These are phyloP conservation scores for Goniozus legneri DNA, from an alignment of 1,140 invertebrate species.

Conservation along the genomic window DNA sequence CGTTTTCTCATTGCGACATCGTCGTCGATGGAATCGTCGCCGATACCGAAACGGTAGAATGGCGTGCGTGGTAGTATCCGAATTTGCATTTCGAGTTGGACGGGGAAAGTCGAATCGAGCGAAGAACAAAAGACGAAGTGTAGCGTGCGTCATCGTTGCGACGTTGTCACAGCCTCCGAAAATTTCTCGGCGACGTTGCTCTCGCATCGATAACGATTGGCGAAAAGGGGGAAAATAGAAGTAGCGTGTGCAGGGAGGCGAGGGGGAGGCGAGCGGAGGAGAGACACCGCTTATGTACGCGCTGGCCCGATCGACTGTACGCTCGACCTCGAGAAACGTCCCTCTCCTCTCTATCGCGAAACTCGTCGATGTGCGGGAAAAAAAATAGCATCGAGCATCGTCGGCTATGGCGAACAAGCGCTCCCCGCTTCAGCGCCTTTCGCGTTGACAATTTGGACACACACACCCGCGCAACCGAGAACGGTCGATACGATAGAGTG, in stretches of 20 bases:
- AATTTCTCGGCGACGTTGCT: slow-evolving; percentile 10
- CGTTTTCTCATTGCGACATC: too few species aligned
- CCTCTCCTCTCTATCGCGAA: not conserved
- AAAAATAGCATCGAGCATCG: too few species aligned
- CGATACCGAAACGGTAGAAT: too few species aligned
- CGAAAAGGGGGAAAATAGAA: not conserved
- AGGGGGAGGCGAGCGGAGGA: too few species aligned
- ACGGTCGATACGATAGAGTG: not conserved
- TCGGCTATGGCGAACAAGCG: not conserved
- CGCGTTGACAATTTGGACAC: not conserved
- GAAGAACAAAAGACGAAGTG: not conserved
- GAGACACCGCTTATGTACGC: not conserved
- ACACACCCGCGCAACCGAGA: not conserved
- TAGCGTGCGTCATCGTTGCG: not conserved
- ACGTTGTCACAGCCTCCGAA: slow-evolving; percentile 13
- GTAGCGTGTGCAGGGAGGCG: too few species aligned
- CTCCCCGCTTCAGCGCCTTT: not conserved
- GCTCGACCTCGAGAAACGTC: too few species aligned
- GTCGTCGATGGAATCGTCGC: too few species aligned
- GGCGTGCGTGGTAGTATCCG: too few species aligned
- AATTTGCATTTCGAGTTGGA: slow-evolving; percentile 8
- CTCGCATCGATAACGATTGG: slow-evolving; percentile 7
- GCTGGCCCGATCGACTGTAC: too few species aligned
- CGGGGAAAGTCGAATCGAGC: not conserved
- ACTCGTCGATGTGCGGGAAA: not conserved